phyloP scores from a whole-genome alignment of 2,113 vertebrate genomes.

The Urocynchramus pylzowi region DNA sequence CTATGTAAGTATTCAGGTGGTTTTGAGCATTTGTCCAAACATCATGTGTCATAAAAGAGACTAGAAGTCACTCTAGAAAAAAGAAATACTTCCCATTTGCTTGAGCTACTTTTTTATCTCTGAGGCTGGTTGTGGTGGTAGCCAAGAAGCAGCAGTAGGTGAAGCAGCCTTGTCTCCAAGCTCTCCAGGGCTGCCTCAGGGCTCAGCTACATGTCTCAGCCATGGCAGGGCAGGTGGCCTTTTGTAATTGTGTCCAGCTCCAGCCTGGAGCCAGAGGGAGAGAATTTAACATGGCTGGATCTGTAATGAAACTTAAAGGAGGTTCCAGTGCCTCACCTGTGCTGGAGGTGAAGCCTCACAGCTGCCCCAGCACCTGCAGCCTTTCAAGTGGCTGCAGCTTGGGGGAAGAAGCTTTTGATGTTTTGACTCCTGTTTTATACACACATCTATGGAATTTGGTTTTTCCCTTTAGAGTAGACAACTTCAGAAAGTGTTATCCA shows the following conservation, averaged over 20 bases:
- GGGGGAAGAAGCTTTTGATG: background rate
- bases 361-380: background rate
- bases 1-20: background rate
- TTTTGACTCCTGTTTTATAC: background rate
- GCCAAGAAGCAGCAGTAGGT: background rate
- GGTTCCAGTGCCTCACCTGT: background rate
- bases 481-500: background rate
- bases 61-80: background rate
- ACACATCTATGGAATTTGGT: rapidly evolving
- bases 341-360: background rate
- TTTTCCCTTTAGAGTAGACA: background rate
- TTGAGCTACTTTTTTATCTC: background rate
- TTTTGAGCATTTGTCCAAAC: background rate
- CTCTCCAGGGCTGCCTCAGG: background rate
- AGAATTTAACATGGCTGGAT: background rate
- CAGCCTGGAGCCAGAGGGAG: background rate
- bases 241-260: background rate
- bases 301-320: background rate
- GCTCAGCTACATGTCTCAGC: background rate
- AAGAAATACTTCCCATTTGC: background rate
- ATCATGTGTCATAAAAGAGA: background rate
- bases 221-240: background rate
- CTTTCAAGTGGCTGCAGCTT: background rate
- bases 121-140: background rate
- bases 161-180: background rate